Evolutionary conservation across 2,888 invertebrate species (phyloP).

Genomic region (Xanthorhoe spadicearia): DNA sequence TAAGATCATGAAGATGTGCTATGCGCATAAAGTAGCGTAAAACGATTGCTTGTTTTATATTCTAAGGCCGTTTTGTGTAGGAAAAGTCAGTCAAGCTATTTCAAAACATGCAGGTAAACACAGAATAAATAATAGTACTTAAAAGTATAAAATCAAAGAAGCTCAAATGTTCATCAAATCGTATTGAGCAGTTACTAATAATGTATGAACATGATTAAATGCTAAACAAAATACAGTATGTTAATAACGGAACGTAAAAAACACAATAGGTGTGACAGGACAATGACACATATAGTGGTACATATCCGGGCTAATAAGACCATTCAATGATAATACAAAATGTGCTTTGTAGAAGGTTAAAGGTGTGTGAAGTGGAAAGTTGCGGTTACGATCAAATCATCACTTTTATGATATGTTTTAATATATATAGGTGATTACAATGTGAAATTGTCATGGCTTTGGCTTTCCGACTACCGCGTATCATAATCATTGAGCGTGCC

Average conservation of each 20-base stretch:
- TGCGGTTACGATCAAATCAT: background rate
- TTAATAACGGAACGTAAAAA: conserved; percentile 47
- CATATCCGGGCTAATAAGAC: conserved; percentile 35
- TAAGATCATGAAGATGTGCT: background rate
- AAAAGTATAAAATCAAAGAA: background rate
- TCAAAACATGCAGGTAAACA: background rate
- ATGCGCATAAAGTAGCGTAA: background rate
- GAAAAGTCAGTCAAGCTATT: background rate
- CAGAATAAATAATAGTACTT: no score
- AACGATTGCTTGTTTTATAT: background rate
- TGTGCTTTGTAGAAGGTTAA: conserved; percentile 18
- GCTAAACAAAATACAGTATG: conserved; percentile 38
- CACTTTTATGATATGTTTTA: background rate
- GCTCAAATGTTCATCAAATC: conserved; percentile 3
- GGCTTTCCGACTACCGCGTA: no score
- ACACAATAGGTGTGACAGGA: conserved; percentile 49
- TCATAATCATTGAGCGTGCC: no score
- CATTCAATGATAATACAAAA: conserved; percentile 26
- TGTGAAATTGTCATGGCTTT: no score
- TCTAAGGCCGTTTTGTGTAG: background rate
- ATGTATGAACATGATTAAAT: conserved; percentile 31
- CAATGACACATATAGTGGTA: conserved; percentile 47
- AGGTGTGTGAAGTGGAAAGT: conserved; percentile 19
- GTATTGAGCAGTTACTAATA: conserved; percentile 1
- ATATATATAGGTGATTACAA: background rate